A percentile compares a stretch with the other conserved stretches of the same genome.
phyloP scores from a whole-genome alignment of 37 sponge, comb jelly and placozoan genomes.

The Aplysina aerophoba region DNA sequence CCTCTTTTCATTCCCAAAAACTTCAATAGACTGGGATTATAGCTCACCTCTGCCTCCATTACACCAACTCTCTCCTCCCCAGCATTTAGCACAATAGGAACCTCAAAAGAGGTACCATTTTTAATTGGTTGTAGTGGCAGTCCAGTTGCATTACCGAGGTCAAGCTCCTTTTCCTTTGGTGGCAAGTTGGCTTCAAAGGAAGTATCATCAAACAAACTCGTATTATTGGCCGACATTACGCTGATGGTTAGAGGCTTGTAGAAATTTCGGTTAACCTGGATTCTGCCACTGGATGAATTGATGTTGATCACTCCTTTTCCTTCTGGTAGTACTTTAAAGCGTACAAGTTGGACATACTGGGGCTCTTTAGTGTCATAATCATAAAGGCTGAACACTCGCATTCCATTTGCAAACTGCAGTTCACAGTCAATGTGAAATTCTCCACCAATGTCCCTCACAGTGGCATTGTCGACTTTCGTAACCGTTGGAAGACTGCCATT shows the following conservation, averaged over 20 bases:
- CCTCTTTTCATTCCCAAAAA: constrained; percentile 32
- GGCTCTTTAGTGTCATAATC: constrained; percentile 11
- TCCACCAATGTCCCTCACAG: too few species aligned
- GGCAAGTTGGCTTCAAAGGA: constrained; percentile 31
- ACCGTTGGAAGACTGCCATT: too few species aligned
- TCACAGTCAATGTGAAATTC: constrained; percentile 29
- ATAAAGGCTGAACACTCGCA: constrained; percentile 23
- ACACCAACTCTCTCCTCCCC: constrained; percentile 39
- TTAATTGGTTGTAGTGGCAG: constrained; percentile 29
- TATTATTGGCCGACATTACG: neutral
- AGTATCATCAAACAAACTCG: neutral
- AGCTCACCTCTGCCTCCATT: constrained; percentile 34
- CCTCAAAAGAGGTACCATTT: neutral
- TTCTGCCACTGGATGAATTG: too few species aligned
- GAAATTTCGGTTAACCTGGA: constrained; percentile 5
- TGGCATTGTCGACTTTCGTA: too few species aligned
- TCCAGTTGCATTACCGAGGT: constrained; percentile 35
- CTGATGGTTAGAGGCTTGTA: neutral
- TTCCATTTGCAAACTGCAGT: constrained; percentile 29
- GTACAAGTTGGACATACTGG: constrained; percentile 43
- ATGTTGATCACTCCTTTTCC: too few species aligned
- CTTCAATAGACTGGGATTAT: constrained; percentile 16
- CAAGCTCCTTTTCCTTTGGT: constrained; percentile 43
- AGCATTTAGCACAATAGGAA: constrained; percentile 51
- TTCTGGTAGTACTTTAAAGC: neutral